Evolutionary conservation across 2,888 invertebrate species (phyloP).

Genomic region (Apotomis capreana): DNA sequence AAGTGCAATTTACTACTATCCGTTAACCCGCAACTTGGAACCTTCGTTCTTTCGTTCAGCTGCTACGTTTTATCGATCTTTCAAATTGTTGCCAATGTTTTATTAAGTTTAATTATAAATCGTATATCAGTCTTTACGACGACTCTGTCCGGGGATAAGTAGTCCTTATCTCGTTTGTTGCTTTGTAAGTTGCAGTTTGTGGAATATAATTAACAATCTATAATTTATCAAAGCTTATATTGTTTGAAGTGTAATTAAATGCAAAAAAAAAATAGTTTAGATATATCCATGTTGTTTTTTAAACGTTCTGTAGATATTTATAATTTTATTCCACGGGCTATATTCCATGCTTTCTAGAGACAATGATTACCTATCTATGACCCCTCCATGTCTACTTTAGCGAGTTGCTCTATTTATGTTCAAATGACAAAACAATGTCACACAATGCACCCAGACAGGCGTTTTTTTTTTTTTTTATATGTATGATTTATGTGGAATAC

Average conservation of each 20-base stretch:
- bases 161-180: constrained; percentile 75
- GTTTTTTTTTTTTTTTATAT: no score
- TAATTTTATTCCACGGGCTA: no score
- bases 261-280: not conserved
- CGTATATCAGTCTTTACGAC: constrained; percentile 81
- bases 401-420: no score
- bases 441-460: no score
- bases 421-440: no score
- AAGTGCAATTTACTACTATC: constrained; percentile 79
- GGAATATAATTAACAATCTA: constrained; percentile 38
- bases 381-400: no score
- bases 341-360: no score
- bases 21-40: constrained; percentile 57
- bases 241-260: constrained; percentile 2
- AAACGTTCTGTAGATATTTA: no score
- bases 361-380: no score
- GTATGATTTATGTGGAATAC: no score
- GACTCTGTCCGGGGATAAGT: constrained; percentile 68
- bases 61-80: constrained; percentile 77
- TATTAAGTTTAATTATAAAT: constrained; percentile 79
- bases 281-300: not conserved
- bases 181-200: constrained; percentile 65
- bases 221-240: constrained; percentile 1
- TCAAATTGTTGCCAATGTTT: constrained; percentile 82
- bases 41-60: constrained; percentile 63